Percentiles rank a stretch among this genome's conserved stretches.
Conservation (phyloP, 30 jellyfish, hydroid and myxozoan species). For the Turritopsis rubra region DNA sequence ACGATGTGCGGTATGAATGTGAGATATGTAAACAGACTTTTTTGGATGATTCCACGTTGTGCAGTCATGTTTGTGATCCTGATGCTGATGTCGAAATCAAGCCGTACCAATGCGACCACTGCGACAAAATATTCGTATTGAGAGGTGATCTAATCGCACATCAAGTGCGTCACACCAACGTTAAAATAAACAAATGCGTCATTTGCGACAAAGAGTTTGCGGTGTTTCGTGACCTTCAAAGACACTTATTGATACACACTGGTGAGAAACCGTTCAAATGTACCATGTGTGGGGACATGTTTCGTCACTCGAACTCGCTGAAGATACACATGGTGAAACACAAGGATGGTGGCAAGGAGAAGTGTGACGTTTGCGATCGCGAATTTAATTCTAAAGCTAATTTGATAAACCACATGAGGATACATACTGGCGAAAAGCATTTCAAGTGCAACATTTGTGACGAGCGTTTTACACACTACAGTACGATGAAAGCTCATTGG, state of each 20-base stretch:
- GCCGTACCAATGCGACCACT: conserved; percentile 5
- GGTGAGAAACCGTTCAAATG: conserved; percentile 7
- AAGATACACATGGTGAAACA: not conserved
- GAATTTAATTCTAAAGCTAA: not conserved
- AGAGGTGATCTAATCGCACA: not conserved
- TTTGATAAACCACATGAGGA: not conserved
- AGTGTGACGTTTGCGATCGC: not conserved
- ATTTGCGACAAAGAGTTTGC: not conserved
- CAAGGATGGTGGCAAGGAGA: not conserved
- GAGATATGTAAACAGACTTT: not conserved
- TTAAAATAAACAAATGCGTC: not conserved
- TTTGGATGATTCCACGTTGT: not conserved
- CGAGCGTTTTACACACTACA: not conserved
- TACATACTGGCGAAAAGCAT: not conserved
- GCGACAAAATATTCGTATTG: conserved; percentile 2
- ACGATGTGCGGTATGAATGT: not conserved
- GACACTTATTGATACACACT: not conserved
- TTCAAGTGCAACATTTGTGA: not conserved
- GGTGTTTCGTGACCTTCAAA: not conserved
- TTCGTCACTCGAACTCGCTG: not conserved
- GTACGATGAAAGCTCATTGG: not conserved
- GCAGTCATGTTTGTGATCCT: not conserved
- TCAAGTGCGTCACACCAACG: not conserved
- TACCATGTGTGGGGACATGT: conserved; percentile 1
- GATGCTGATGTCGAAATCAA: not conserved